Evolutionary conservation across 2,113 vertebrate genomes (phyloP).

Genomic region (Gallinago media): DNA sequence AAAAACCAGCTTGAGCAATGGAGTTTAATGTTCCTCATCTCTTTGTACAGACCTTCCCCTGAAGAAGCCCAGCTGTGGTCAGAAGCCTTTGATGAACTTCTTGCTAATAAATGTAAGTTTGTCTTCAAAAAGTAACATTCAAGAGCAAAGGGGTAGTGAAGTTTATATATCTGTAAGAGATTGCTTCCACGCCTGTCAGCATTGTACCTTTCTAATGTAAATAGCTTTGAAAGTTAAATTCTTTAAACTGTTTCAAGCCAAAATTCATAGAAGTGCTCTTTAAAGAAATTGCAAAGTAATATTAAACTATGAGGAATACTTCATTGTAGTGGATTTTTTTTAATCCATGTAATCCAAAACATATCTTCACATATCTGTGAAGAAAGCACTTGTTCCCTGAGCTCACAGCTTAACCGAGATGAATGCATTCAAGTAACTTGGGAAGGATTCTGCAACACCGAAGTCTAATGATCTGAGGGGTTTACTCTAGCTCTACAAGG

Average conservation of each 20-base stretch:
- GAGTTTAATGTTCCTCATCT: neutral
- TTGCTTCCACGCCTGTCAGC: neutral
- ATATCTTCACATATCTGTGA: neutral
- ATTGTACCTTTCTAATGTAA: neutral
- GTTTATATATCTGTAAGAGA: neutral
- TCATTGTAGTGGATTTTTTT: neutral
- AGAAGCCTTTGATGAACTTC: conserved; percentile 89
- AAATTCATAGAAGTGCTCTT: neutral
- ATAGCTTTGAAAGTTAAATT: neutral
- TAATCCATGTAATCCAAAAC: neutral
- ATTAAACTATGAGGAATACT: neutral
- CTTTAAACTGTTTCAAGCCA: neutral
- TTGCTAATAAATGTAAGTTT: conserved; percentile 90
- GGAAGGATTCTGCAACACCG: neutral
- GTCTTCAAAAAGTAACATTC: neutral
- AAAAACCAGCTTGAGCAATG: neutral
- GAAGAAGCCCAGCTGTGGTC: conserved; percentile 90
- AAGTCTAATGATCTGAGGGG: neutral
- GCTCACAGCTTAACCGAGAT: neutral
- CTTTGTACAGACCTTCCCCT: conserved; percentile 79
- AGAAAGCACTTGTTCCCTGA: neutral
- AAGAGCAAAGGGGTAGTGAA: neutral
- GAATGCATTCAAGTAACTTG: neutral
- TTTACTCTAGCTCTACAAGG: neutral
- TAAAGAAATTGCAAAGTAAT: neutral